A percentile compares a stretch with the other conserved stretches of the same genome.
These are phyloP conservation scores for Calliopsis andreniformis DNA, from an alignment of 1,140 invertebrate genomes.

Conservation along the genomic window DNA sequence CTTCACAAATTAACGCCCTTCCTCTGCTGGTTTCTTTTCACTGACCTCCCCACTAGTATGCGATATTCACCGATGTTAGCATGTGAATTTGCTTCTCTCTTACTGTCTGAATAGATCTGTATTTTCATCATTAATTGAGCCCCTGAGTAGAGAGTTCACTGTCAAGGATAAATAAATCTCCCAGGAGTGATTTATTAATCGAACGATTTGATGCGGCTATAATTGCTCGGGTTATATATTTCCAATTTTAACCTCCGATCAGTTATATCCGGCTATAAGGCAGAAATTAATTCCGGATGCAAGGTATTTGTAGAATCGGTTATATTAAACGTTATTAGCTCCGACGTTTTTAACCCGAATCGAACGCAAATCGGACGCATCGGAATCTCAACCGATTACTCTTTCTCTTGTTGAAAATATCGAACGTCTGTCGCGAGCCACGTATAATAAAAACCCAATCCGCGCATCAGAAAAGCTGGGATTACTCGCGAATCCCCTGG, in stretches of 20 bases:
- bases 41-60: background rate
- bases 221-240: background rate
- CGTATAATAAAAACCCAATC: background rate
- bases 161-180: too few species aligned
- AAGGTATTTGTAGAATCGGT: background rate
- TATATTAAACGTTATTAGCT: constrained; percentile 2
- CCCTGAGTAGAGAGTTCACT: background rate
- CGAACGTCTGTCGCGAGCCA: background rate
- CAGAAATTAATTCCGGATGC: background rate
- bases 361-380: background rate
- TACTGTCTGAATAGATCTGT: background rate
- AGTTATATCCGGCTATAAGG: background rate
- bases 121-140: constrained; percentile 2
- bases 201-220: background rate
- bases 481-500: constrained; percentile 8
- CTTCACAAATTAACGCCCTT: constrained; percentile 65
- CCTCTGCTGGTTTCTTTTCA: constrained; percentile 24
- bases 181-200: background rate
- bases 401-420: constrained; percentile 19
- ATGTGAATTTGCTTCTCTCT: constrained; percentile 44
- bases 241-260: background rate
- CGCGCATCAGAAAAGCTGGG: constrained; percentile 2
- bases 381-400: constrained; percentile 5
- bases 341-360: constrained; percentile 1
- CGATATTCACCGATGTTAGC: constrained; percentile 28